Conservation (phyloP, 2,113 vertebrate genomes). For the Coptodon bakossiorum region DNA sequence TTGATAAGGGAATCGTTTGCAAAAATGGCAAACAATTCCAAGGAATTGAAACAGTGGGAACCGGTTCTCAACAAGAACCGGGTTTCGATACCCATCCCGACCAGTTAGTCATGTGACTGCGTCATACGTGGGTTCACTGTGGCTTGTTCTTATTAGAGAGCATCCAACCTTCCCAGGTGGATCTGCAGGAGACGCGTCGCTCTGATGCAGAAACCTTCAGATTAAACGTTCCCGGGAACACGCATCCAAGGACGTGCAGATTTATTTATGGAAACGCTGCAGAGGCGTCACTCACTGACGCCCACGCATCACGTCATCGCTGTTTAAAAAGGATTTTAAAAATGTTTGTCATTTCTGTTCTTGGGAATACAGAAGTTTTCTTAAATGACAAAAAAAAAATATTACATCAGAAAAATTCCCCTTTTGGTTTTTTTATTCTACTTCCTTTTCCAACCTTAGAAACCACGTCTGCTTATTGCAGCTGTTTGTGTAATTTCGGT, state of each 20-base stretch:
- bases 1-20: no score
- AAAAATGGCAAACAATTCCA: no score
- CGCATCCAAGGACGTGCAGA: neutral
- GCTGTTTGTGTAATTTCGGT: neutral
- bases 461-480: neutral
- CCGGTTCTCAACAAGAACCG: no score
- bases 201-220: neutral
- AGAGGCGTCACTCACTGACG: neutral
- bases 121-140: neutral
- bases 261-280: rapidly evolving
- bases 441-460: neutral
- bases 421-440: neutral
- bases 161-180: neutral
- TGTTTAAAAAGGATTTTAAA: neutral
- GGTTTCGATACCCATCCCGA: no score
- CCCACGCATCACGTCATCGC: neutral
- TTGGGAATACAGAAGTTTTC: neutral
- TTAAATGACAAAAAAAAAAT: rapidly evolving
- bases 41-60: no score
- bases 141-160: neutral
- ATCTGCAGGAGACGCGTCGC: neutral
- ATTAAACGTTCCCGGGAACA: neutral
- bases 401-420: neutral
- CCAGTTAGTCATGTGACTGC: neutral
- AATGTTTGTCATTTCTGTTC: neutral